Evolutionary conservation across 2,888 invertebrate species (phyloP).

Genomic region (Boloria selene): DNA sequence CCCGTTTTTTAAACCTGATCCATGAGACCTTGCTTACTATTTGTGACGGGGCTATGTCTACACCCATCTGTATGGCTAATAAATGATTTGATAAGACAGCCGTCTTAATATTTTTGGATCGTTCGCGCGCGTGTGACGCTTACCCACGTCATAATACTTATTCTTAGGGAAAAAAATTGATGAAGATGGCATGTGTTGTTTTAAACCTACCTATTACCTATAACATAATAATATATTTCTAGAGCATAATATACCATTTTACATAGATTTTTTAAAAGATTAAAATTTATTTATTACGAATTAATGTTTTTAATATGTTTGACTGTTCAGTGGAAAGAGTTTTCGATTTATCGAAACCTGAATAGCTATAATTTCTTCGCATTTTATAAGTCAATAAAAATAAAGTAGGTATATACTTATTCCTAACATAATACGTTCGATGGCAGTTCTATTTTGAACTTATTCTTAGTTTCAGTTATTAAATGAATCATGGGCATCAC

Average conservation of each 20-base stretch:
- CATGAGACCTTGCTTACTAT: slow-evolving; percentile 18
- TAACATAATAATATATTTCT: too few species aligned
- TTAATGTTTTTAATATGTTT: too few species aligned
- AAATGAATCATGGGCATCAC: slow-evolving; percentile 49
- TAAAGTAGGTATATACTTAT: neutral
- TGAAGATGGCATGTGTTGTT: neutral
- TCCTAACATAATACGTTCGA: neutral
- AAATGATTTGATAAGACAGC: slow-evolving; percentile 62
- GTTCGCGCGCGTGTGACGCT: slow-evolving; percentile 55
- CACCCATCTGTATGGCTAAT: slow-evolving; percentile 44
- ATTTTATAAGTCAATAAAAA: too few species aligned
- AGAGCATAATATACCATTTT: too few species aligned
- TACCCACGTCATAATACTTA: slow-evolving; percentile 46
- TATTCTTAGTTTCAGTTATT: slow-evolving; percentile 24
- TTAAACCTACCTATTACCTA: too few species aligned
- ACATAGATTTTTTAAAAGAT: too few species aligned
- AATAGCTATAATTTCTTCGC: too few species aligned
- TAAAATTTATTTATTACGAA: too few species aligned
- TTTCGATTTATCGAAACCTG: too few species aligned
- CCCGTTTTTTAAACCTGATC: neutral
- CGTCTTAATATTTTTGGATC: slow-evolving; percentile 60
- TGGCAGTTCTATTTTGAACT: neutral
- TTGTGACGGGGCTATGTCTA: slow-evolving; percentile 32
- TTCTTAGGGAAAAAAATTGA: slow-evolving; percentile 25
- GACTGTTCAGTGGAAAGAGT: too few species aligned